phyloP scores from a whole-genome alignment of 2,113 vertebrate species.

The Deroptyus accipitrinus region DNA sequence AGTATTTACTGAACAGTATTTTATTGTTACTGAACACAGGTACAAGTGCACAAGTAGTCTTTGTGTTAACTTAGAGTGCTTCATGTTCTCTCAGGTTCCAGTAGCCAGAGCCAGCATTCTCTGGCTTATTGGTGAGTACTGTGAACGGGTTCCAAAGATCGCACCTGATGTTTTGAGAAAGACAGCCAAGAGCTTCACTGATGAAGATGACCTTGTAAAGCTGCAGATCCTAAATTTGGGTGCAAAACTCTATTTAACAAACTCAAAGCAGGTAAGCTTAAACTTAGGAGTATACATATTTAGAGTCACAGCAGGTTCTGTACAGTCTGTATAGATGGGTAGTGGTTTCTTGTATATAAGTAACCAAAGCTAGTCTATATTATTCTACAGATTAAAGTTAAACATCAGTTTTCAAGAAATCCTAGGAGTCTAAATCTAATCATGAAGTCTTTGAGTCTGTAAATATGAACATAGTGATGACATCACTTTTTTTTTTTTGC shows the following conservation, averaged over 20 bases:
- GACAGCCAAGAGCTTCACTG: slow-evolving; percentile 90
- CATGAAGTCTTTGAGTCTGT: neutral
- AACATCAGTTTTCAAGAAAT: neutral
- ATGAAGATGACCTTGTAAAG: slow-evolving; percentile 94
- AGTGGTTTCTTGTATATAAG: neutral
- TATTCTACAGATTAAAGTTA: neutral
- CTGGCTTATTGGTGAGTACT: slow-evolving; percentile 97
- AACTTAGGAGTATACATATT: neutral
- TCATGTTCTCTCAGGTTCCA: slow-evolving; percentile 81
- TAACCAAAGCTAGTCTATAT: neutral
- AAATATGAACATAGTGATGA: neutral
- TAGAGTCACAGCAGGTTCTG: neutral
- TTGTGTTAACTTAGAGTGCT: neutral
- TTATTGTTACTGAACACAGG: neutral
- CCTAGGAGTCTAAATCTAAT: neutral
- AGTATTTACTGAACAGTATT: neutral
- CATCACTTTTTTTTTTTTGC: neutral
- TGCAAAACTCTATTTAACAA: slow-evolving; percentile 95
- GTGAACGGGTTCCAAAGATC: slow-evolving; percentile 93
- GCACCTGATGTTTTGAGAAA: slow-evolving; percentile 95
- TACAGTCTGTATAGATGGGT: neutral
- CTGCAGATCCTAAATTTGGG: slow-evolving; percentile 92
- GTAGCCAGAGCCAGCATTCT: slow-evolving; percentile 98
- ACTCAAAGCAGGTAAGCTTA: slow-evolving; percentile 91
- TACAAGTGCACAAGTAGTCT: neutral